A percentile compares a stretch with the other conserved stretches of the same genome.
Conservation (phyloP, 2,797 vertebrate genomes). For the Ctenopoma kingsleyae region DNA sequence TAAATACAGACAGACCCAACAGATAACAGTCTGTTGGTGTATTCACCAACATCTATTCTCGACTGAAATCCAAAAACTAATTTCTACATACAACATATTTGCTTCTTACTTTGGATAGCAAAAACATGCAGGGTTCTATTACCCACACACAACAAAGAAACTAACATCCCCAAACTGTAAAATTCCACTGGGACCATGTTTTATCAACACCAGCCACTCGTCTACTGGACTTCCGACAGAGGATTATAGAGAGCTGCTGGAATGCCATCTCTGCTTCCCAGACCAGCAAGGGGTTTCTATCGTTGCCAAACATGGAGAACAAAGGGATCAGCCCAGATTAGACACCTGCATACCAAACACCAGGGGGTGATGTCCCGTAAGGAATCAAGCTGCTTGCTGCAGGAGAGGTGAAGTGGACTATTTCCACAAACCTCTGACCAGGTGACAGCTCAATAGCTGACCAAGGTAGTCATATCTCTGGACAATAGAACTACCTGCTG, state of each 20-base stretch:
- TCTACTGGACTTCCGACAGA: slow-evolving; percentile 84
- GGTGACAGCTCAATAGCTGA: slow-evolving; percentile 52
- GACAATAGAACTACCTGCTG: slow-evolving; percentile 44
- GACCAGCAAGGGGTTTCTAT: slow-evolving; percentile 73
- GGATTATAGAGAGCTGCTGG: slow-evolving; percentile 83
- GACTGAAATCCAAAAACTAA: slow-evolving; percentile 10
- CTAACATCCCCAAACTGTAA: slow-evolving; percentile 73
- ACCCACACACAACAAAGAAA: slow-evolving; percentile 59
- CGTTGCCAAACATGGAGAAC: slow-evolving; percentile 82
- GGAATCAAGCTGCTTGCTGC: slow-evolving; percentile 52
- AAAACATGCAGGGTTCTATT: slow-evolving; percentile 43
- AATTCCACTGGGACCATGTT: slow-evolving; percentile 80
- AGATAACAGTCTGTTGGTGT: not conserved
- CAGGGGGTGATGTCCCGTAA: slow-evolving; percentile 81
- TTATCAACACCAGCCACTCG: slow-evolving; percentile 83
- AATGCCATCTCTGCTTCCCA: slow-evolving; percentile 81
- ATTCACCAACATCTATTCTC: not conserved
- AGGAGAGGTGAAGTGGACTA: slow-evolving; percentile 19
- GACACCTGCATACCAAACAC: slow-evolving; percentile 85
- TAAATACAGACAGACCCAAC: not conserved
- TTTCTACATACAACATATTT: not conserved
- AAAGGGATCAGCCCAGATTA: slow-evolving; percentile 83
- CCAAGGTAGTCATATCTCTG: slow-evolving; percentile 54
- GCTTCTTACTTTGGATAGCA: slow-evolving; percentile 23
- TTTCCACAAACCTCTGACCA: slow-evolving; percentile 41